A percentile compares a stretch with the other conserved stretches of the same genome.
phyloP scores from a whole-genome alignment of 1,140 invertebrate genomes.

The Scaptomyza graminum region DNA sequence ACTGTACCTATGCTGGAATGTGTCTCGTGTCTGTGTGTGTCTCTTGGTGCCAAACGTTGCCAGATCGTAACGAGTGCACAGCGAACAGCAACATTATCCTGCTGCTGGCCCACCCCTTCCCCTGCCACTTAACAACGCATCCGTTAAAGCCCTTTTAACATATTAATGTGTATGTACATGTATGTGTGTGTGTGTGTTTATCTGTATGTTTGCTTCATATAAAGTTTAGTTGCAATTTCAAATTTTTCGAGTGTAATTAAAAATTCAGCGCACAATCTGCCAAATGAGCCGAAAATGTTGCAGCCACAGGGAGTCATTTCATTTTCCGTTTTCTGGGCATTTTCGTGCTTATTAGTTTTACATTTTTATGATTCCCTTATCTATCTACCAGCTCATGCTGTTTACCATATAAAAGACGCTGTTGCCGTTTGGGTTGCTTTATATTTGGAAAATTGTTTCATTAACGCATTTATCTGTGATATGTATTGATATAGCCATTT shows the following conservation, averaged over 20 bases:
- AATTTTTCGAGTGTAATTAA: conserved; percentile 70
- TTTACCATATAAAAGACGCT: not conserved
- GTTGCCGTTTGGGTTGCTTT: not conserved
- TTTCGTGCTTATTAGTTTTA: conserved; percentile 35
- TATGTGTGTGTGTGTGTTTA: not conserved
- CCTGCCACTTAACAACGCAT: not conserved
- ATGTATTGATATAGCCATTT: too few relatives aligned
- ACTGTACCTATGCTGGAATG: conserved; percentile 28
- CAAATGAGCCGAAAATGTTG: conserved; percentile 51
- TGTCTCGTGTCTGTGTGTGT: conserved; percentile 15
- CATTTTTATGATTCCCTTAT: conserved; percentile 9
- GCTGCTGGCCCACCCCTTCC: not conserved
- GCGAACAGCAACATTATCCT: conserved; percentile 1
- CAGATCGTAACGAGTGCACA: conserved; percentile 35
- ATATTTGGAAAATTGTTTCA: not conserved
- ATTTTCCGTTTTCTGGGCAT: not conserved
- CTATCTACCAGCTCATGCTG: conserved; percentile 3
- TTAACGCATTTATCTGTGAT: too few relatives aligned
- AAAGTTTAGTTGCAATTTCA: conserved; percentile 69
- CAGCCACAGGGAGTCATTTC: conserved; percentile 17
- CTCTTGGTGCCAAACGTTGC: conserved; percentile 14
- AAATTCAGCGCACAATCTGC: conserved; percentile 70
- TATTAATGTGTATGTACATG: conserved; percentile 2
- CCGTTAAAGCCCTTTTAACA: not conserved
- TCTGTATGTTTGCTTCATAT: conserved; percentile 57